phyloP scores from a whole-genome alignment of 1,140 invertebrate species.

The Apocrypta bakeri region DNA sequence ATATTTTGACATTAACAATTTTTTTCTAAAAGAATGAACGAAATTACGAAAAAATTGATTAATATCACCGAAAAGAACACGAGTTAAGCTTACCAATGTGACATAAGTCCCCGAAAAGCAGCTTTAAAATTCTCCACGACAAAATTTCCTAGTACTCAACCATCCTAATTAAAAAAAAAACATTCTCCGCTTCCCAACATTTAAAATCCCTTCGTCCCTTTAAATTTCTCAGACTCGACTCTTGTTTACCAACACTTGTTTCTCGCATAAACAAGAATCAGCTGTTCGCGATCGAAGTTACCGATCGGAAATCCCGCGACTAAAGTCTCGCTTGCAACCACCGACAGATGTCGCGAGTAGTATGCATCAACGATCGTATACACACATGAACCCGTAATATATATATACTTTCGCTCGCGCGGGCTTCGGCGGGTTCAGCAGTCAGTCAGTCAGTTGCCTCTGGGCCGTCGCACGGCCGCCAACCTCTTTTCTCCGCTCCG shows the following conservation, averaged over 20 bases:
- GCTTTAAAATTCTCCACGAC: too few relatives aligned
- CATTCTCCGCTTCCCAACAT: too few relatives aligned
- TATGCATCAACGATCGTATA: not conserved
- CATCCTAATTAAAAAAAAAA: too few relatives aligned
- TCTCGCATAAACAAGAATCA: conserved; percentile 10
- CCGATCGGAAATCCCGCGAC: not conserved
- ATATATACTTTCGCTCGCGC: not conserved
- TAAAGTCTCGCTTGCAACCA: not conserved
- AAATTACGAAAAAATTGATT: too few relatives aligned
- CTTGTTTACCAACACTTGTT: not conserved
- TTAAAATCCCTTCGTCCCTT: too few relatives aligned
- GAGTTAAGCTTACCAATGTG: too few relatives aligned
- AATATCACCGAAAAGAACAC: too few relatives aligned
- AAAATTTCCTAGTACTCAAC: too few relatives aligned
- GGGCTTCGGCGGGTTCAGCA: not conserved
- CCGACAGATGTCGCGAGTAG: not conserved
- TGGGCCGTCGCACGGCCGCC: conserved; percentile 30
- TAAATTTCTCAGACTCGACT: not conserved
- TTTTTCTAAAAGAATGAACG: too few relatives aligned
- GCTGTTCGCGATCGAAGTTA: not conserved
- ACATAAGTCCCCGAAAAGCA: too few relatives aligned
- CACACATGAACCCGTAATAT: conserved; percentile 18
- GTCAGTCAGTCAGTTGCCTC: conserved; percentile 39
- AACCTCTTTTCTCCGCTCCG: not conserved
- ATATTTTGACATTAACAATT: too few relatives aligned